Base-by-base conservation (phyloP, 2,113 vertebrate genomes). In the Ciconia boyciana region DNA sequence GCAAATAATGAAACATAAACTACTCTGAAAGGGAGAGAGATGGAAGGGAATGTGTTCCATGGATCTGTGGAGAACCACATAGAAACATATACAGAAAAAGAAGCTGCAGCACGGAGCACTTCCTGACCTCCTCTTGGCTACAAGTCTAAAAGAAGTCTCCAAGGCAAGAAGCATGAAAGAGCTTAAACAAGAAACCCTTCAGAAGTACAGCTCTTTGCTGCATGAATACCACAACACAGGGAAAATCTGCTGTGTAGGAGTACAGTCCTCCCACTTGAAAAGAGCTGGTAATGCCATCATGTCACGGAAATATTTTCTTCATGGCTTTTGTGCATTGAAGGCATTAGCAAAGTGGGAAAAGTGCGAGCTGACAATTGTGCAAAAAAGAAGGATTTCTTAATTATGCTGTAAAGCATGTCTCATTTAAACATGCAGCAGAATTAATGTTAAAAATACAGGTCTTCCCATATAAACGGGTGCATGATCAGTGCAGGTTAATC, bases 191-290 rank as follows among this genome's bases (percentile, higher is more conserved):
- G 93, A 87, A 93, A 94, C 84, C 92, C 97, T 97, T 97, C 93
- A 93, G 98, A 98, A 97, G 97, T 87, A 91, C 96, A 92, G 97
- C 98, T 97, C 94, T 95, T 90, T 95, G 96, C 95, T 95, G 97
- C 81, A 94, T 90, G 61, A 97, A 96, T 93, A 98, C 98, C 98
- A 98, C 98, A 98, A 98, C 98, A 98, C 98, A 99, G 97, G 95
- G 89, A 91, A 98, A 97, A 97, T 97, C 97, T 98, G 98, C 98
- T 86, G 97, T 98, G 98, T 97, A 97, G 98, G 98, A 97, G 95
- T 96, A 94, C 48, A 96, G 91, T 95, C 96, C 97, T 97, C 96
- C 96, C 97, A 98, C 98, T 98, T 98, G 91, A 98, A 98, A 98
- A 98, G 93, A 95, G 95, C 93, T 94, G 98, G 98, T 98, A 98